These are phyloP conservation scores for Sylvia borin DNA, from an alignment of 2,797 vertebrate genomes.

Conservation along the genomic window DNA sequence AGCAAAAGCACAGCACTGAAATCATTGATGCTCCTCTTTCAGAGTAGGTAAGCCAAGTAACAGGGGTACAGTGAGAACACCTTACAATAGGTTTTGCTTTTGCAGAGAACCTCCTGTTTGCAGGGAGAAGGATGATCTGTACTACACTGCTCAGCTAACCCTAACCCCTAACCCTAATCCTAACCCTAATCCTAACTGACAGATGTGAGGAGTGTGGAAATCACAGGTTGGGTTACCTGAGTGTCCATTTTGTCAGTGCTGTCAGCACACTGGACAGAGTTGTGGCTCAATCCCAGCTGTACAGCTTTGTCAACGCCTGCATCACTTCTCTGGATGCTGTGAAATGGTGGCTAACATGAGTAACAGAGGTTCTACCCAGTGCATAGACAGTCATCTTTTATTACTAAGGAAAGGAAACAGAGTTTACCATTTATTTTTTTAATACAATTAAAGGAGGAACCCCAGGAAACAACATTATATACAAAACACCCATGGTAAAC, in stretches of 20 bases:
- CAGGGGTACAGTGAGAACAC: neutral
- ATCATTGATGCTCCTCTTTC: rapidly evolving
- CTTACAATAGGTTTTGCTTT: neutral
- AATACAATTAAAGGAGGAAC: slow-evolving; percentile 25
- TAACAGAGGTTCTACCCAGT: neutral
- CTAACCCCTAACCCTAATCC: no score
- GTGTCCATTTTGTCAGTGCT: neutral
- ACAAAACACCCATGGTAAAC: neutral
- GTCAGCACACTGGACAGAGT: neutral
- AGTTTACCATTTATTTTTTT: slow-evolving; percentile 23
- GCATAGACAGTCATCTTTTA: neutral
- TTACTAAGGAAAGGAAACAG: neutral
- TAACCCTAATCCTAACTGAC: no score
- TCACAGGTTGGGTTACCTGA: neutral
- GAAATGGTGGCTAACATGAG: neutral
- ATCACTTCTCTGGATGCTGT: neutral
- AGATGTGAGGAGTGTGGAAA: neutral
- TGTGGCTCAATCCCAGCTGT: neutral
- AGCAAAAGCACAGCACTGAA: neutral
- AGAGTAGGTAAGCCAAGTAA: neutral
- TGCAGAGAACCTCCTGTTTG: neutral
- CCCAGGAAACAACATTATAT: neutral
- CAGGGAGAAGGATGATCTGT: neutral
- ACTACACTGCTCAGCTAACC: neutral
- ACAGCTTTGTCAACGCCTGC: neutral